Base-by-base conservation (phyloP, 2,113 vertebrate species). In the Tyrannus savana region DNA sequence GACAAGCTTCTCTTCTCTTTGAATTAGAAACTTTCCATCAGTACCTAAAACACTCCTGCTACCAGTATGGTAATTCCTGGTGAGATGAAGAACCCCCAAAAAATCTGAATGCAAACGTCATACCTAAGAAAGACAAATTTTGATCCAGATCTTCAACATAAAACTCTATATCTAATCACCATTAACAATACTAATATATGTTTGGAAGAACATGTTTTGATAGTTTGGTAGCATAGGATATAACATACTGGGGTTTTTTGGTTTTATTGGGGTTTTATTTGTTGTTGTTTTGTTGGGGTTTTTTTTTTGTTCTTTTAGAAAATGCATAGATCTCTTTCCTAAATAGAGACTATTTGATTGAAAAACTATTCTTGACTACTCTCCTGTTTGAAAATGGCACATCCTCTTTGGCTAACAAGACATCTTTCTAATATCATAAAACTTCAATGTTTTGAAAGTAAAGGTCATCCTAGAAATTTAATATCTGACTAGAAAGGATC, bases 401-500 rank as follows among this genome's bases (percentile, higher is more conserved):
- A 67, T 81, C 88, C 67, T 69, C 76, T 94, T 94, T 90, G 62
- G 27, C 41, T 91, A 68, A 24, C 55, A 90, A 79, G 44, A 88
- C 93, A 86, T 89, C 84, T 97, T 97, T 93, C 95, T 95, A 60
- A 62, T 93, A 73, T 75, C 82, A 87, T 92, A 83, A 91, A 93
- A 86, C 62, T 56, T 97, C 64, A 96, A 19, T 83, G 27, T 95
- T 97, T 93, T 96, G 63, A 84, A 96, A 84, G 76, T 69, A 86
- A 97, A 97, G 50, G 90, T 94, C 89, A 96, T 95, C 81, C 83
- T 95, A 96, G 96, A 97, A 97, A 95, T 96, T 89, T 96, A 96
- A 78, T 87, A 93, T 91, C 87, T 91, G 83, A 86, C 77, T 93
- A 94, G 95, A 93, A 95, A 93, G 90, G n/a, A 92, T 84, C 76